Evolutionary conservation across 2,888 invertebrate genomes (phyloP).

Genomic region (Argyra leucocephala): DNA sequence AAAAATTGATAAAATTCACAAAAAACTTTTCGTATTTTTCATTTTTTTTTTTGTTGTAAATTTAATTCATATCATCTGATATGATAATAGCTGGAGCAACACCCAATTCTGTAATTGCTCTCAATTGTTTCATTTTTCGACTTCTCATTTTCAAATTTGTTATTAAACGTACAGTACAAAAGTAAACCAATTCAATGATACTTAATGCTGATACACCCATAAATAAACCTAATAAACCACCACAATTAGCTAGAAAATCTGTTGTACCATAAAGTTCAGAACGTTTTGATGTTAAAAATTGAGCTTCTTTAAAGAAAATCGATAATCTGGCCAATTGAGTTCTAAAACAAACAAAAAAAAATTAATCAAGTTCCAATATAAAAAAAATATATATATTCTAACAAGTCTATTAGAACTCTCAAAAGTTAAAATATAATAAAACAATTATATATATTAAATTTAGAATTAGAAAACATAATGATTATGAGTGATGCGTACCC

Average conservation of each 20-base stretch:
- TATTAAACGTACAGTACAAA: constrained; percentile 39
- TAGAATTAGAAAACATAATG: too few relatives aligned
- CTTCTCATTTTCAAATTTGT: constrained; percentile 37
- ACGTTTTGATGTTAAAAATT: constrained; percentile 52
- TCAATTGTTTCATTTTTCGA: constrained; percentile 1
- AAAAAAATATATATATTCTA: neutral
- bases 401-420: too few relatives aligned
- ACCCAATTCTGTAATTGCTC: neutral
- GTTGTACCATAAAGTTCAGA: constrained; percentile 53
- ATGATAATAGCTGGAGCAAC: neutral
- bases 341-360: constrained; percentile 31
- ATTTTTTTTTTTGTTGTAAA: neutral
- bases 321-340: constrained; percentile 47
- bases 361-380: neutral
- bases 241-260: constrained; percentile 54
- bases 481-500: neutral
- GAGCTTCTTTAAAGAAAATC: constrained; percentile 58
- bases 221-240: constrained; percentile 47
- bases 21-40: neutral
- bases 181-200: constrained; percentile 44
- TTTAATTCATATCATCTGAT: neutral
- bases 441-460: too few relatives aligned
- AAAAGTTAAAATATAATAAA: too few relatives aligned
- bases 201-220: constrained; percentile 25
- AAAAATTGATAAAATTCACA: neutral